Evolutionary conservation across 1,140 invertebrate species (phyloP).

Genomic region (Drosophila nigromelanica): DNA sequence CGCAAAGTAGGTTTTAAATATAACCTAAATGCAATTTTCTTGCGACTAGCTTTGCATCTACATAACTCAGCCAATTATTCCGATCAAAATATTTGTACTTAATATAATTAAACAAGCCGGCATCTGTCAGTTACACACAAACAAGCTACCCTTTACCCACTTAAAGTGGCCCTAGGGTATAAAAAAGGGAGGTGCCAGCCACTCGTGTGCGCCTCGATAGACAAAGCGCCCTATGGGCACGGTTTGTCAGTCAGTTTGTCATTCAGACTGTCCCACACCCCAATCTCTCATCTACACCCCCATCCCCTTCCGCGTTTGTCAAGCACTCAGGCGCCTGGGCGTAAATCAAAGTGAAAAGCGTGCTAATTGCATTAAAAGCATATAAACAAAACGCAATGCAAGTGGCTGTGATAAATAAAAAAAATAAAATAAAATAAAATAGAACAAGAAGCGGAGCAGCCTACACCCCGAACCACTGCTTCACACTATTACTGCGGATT

Average conservation of each 20-base stretch:
- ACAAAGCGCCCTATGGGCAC: slow-evolving; percentile 42
- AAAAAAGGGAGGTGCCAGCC: slow-evolving; percentile 19
- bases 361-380: slow-evolving; percentile 82
- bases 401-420: slow-evolving; percentile 70
- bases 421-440: slow-evolving; percentile 45
- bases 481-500: background rate
- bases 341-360: slow-evolving; percentile 82
- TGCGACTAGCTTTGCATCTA: too few species aligned
- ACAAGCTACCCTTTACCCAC: too few species aligned
- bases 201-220: slow-evolving; percentile 49
- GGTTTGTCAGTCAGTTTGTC: slow-evolving; percentile 46
- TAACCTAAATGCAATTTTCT: too few species aligned
- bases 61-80: too few species aligned
- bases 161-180: background rate
- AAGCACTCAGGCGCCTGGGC: slow-evolving; percentile 62
- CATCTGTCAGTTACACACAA: too few species aligned
- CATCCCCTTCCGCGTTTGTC: slow-evolving; percentile 19
- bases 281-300: background rate
- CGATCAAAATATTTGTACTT: too few species aligned
- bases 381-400: slow-evolving; percentile 82
- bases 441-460: slow-evolving; percentile 1
- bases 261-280: slow-evolving; percentile 8
- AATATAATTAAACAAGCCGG: too few species aligned
- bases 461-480: slow-evolving; percentile 9
- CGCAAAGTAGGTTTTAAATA: too few species aligned